Conservation (phyloP, 2,797 vertebrate genomes). For the Loriculus beryllinus region DNA sequence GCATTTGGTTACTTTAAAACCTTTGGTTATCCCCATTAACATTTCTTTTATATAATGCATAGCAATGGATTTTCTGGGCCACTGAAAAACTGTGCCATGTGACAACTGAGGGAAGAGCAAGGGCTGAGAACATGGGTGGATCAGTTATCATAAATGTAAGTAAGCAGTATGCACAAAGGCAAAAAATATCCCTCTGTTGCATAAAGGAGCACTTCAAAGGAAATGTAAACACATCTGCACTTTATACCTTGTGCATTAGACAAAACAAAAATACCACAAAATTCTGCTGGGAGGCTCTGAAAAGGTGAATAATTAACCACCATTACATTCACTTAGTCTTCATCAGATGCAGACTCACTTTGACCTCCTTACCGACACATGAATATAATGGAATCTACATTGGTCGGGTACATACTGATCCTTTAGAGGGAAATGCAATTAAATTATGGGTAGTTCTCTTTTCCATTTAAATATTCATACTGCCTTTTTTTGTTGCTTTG, state of each 20-base stretch:
- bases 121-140: not conserved
- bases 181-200: not conserved
- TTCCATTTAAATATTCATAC: not conserved
- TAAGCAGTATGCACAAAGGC: not conserved
- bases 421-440: not conserved
- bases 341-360: not conserved
- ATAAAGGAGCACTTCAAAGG: not conserved
- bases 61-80: not conserved
- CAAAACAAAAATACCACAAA: constrained; percentile 26
- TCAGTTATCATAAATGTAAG: not conserved
- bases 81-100: not conserved
- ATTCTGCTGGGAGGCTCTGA: not conserved
- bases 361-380: not conserved
- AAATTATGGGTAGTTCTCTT: not conserved
- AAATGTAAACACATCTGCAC: not conserved
- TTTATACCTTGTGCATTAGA: constrained; percentile 1
- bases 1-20: not conserved
- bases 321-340: not conserved
- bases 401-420: not conserved
- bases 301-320: not conserved
- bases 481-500: not conserved
- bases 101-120: not conserved
- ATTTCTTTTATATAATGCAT: not conserved
- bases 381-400: not conserved
- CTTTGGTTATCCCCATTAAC: not conserved